Percentiles rank a stretch among this genome's conserved stretches.
These are phyloP conservation scores for Phoenicopterus ruber DNA, from an alignment of 2,113 vertebrate genomes.

Conservation along the genomic window DNA sequence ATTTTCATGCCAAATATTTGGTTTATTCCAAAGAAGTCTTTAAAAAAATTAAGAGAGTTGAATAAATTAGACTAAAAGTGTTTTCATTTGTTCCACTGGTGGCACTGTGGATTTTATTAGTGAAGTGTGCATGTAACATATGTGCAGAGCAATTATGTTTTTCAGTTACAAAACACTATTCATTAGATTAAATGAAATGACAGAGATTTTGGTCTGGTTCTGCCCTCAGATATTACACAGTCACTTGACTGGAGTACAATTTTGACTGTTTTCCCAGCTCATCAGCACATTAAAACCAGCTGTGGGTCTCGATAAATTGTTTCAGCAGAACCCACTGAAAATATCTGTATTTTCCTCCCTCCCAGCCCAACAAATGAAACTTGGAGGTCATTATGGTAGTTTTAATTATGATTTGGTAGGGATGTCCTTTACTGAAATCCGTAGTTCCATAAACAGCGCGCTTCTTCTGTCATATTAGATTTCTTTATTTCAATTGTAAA, in stretches of 20 bases:
- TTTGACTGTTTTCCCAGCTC: conserved; percentile 72
- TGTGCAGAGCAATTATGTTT: conserved; percentile 42
- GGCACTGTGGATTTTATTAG: conserved; percentile 38
- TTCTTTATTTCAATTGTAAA: conserved; percentile 59
- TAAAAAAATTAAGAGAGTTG: not conserved
- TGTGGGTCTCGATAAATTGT: conserved; percentile 53
- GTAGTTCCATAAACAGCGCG: conserved; percentile 59
- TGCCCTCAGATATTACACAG: conserved; percentile 64
- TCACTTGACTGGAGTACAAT: conserved; percentile 61
- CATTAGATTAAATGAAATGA: conserved; percentile 69
- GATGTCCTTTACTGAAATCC: conserved; percentile 48
- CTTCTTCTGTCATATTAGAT: conserved; percentile 60
- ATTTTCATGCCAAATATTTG: not conserved
- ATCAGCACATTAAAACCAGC: conserved; percentile 72
- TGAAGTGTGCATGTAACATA: conserved; percentile 29
- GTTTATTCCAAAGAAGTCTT: not conserved
- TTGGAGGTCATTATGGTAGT: conserved; percentile 48
- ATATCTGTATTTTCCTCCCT: conserved; percentile 39
- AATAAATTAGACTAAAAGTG: not conserved
- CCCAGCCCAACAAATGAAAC: conserved; percentile 29
- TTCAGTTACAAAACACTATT: conserved; percentile 58
- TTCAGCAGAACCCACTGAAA: conserved; percentile 57
- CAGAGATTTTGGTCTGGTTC: conserved; percentile 57
- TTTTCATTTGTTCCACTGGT: conserved; percentile 42
- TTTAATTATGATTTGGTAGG: conserved; percentile 62